Evolutionary conservation across 2,888 invertebrate species (phyloP).

Genomic region (Hirtodrosophila confusa): DNA sequence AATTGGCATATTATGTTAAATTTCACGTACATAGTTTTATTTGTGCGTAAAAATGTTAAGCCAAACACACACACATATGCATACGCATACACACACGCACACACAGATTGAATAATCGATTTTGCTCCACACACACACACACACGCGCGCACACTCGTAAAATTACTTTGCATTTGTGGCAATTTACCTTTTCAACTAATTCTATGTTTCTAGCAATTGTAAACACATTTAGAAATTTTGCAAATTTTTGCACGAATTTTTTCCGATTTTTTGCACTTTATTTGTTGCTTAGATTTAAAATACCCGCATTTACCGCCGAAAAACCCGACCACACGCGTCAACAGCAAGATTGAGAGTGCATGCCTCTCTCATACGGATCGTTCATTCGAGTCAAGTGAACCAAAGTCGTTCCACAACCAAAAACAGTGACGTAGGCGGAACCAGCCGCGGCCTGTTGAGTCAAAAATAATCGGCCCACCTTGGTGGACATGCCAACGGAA

Average conservation of each 20-base stretch:
- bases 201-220: slow-evolving; percentile 53
- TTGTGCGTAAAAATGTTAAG: slow-evolving; percentile 49
- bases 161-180: slow-evolving; percentile 36
- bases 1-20: slow-evolving; percentile 47
- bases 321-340: slow-evolving; percentile 63
- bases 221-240: slow-evolving; percentile 67
- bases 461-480: too few species aligned
- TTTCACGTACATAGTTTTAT: slow-evolving; percentile 36
- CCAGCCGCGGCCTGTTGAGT: too few species aligned
- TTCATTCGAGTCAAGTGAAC: too few species aligned
- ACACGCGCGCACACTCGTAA: slow-evolving; percentile 46
- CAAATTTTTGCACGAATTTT: slow-evolving; percentile 56
- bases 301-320: slow-evolving; percentile 76
- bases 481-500: too few species aligned
- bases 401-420: too few species aligned
- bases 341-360: too few species aligned
- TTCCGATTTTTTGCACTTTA: slow-evolving; percentile 59
- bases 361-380: too few species aligned
- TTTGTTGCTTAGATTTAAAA: slow-evolving; percentile 75
- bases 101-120: slow-evolving; percentile 77
- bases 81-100: slow-evolving; percentile 36
- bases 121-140: slow-evolving; percentile 55
- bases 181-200: slow-evolving; percentile 52
- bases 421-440: too few species aligned
- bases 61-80: slow-evolving; percentile 41